Percentiles rank a stretch among this genome's conserved stretches.
Evolutionary conservation across 1,140 invertebrate genomes (phyloP).

Genomic region (Dinoponera quadriceps): DNA sequence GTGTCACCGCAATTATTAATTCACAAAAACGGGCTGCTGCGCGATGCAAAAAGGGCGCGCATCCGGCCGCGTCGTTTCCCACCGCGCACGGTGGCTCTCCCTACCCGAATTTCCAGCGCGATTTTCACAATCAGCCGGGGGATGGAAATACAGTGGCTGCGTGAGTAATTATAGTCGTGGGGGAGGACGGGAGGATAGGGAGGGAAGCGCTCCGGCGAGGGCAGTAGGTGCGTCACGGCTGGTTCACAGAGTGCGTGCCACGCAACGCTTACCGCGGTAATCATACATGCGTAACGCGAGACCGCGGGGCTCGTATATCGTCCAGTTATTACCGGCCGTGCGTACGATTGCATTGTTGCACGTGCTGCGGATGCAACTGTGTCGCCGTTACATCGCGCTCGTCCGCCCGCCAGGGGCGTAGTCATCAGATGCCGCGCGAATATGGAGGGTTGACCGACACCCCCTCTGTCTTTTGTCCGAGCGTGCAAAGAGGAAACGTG

Average conservation of each 20-base stretch:
- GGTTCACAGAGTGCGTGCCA: conserved; percentile 54
- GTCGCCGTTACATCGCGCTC: conserved; percentile 36
- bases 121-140: conserved; percentile 50
- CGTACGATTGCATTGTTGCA: conserved; percentile 52
- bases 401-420: no score
- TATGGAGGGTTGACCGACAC: not conserved
- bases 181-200: not conserved
- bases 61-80: not conserved
- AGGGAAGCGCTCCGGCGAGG: not conserved
- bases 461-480: conserved; percentile 1
- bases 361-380: conserved; percentile 46
- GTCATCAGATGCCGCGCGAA: not conserved
- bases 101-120: conserved; percentile 38
- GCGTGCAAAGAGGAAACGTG: not conserved
- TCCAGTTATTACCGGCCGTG: conserved; percentile 66
- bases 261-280: conserved; percentile 66
- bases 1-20: not conserved
- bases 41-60: not conserved
- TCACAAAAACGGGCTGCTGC: not conserved
- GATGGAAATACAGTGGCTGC: conserved; percentile 46
- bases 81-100: conserved; percentile 1
- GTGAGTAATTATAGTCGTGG: conserved; percentile 45
- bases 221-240: conserved; percentile 44
- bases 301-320: conserved; percentile 59
- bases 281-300: conserved; percentile 69